Evolutionary conservation across 2,797 vertebrate species (phyloP), one percentile per base, ranked within the genome.

Genomic region (Eutrigla gurnardus): DNA sequence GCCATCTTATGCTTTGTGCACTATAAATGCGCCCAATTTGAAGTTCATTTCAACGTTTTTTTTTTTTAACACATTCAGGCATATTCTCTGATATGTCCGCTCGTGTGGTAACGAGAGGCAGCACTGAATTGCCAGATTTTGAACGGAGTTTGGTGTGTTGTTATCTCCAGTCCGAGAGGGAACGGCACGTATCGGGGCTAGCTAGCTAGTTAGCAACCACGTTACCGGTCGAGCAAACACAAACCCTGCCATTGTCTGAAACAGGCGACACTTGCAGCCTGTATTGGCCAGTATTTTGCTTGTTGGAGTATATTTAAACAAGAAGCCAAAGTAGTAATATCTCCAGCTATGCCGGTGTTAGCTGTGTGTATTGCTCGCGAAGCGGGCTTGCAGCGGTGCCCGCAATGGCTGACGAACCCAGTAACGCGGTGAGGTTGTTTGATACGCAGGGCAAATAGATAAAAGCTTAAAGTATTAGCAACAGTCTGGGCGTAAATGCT

Each of bases 391-490:
- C 75, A 68, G 84, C 63, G 60, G 71, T 73, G 78, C 54, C 83
- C 66, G 73, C 81, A 75, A 84, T 89, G 88, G 85, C 85, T 90
- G 86, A 80, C 87, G 49, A 78, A 47, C 66, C 69, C 66, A 62
- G 50, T 15, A 54, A 42, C 76, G 68, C 57, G 45, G 18, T 10
- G 73, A 73, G 71, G 78, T 46, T 77, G 81, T 78, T 81, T 67
- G 57, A 83, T 82, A 70, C 71, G 80, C 73, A 77, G 75, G 61
- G 63, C 70, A 83, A 88, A 86, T 76, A 53, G 73, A 87, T 73
- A 73, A 77, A 85, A 77, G 85, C 74, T 83, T 85, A 77, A 88
- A 78, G 78, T 79, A 61, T 86, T 87, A 82, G 69, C 77, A 81
- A 62, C 58, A 74, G 67, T 60, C 78, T 53, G 58, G 70, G 68